These are phyloP conservation scores for Linepithema humile DNA, from an alignment of 1,140 invertebrate genomes.

Conservation along the genomic window DNA sequence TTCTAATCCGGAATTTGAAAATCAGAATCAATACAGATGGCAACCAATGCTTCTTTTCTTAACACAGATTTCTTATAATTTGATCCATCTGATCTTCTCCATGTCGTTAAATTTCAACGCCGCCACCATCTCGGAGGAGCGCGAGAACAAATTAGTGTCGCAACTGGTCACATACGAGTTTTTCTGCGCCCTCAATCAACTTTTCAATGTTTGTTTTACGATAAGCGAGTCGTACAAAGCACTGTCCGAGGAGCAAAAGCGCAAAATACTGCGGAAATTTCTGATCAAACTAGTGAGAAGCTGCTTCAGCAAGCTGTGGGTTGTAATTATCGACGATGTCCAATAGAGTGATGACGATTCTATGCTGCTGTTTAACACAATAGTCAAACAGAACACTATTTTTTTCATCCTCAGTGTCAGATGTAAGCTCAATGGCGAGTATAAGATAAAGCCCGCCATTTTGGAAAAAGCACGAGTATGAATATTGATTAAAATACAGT, in stretches of 20 bases:
- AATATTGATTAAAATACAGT: not conserved
- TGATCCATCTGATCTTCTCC: slow-evolving; percentile 82
- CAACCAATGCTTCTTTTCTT: slow-evolving; percentile 5
- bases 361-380: slow-evolving; percentile 81
- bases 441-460: slow-evolving; percentile 63
- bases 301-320: slow-evolving; percentile 82
- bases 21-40: not conserved
- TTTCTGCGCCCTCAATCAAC: slow-evolving; percentile 84
- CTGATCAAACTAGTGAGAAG: slow-evolving; percentile 71
- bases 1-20: not conserved
- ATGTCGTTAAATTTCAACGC: slow-evolving; percentile 80
- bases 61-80: slow-evolving; percentile 79
- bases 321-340: slow-evolving; percentile 85
- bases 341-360: slow-evolving; percentile 85
- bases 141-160: slow-evolving; percentile 80
- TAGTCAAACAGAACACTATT: slow-evolving; percentile 76
- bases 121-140: slow-evolving; percentile 76
- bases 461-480: slow-evolving; percentile 72
- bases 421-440: slow-evolving; percentile 65
- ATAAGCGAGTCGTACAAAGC: slow-evolving; percentile 75
- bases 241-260: slow-evolving; percentile 72
- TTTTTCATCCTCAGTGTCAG: slow-evolving; percentile 77
- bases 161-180: slow-evolving; percentile 78
- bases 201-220: slow-evolving; percentile 85
- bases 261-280: slow-evolving; percentile 78